A percentile compares a stretch with the other conserved stretches of the same genome.
Evolutionary conservation across 1,140 invertebrate species (phyloP).

Genomic region (Drosophila nannoptera): DNA sequence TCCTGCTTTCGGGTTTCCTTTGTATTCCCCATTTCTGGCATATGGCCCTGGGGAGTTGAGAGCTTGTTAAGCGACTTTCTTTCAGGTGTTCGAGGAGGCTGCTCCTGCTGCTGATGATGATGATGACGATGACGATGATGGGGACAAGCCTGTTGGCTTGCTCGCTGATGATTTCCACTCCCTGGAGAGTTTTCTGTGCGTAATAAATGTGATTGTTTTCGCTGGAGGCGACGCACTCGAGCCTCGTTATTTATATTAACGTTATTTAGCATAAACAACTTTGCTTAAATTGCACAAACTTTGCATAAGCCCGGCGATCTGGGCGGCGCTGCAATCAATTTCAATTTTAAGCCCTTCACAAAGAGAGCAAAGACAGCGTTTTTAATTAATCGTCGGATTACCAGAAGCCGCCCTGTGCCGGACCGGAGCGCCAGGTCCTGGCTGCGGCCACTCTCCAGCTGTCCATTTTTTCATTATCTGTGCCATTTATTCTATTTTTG

Average conservation of each 20-base stretch:
- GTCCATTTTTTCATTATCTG: constrained; percentile 76
- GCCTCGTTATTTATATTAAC: constrained; percentile 59
- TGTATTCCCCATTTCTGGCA: constrained; percentile 46
- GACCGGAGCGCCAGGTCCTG: neutral
- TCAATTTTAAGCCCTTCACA: constrained; percentile 74
- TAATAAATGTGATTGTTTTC: constrained; percentile 72
- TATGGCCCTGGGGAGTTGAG: constrained; percentile 57
- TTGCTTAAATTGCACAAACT: constrained; percentile 63
- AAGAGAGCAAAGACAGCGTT: constrained; percentile 58
- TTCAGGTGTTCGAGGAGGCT: constrained; percentile 46
- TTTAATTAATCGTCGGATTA: constrained; percentile 77
- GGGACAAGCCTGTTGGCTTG: constrained; percentile 16
- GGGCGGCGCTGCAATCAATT: constrained; percentile 65
- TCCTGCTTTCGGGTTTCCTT: constrained; percentile 29
- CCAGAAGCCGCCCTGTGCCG: constrained; percentile 41
- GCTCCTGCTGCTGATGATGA: constrained; percentile 46
- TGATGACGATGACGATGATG: too few species aligned
- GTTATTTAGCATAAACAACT: constrained; percentile 57
- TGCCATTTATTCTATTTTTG: constrained; percentile 74
- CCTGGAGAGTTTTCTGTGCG: constrained; percentile 48
- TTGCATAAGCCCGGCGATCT: constrained; percentile 54
- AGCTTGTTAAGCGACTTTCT: constrained; percentile 62
- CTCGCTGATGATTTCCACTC: constrained; percentile 58
- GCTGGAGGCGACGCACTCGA: constrained; percentile 23
- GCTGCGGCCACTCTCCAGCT: constrained; percentile 46